phyloP scores from a whole-genome alignment of 1,140 invertebrate species.

The Pectinophora gossypiella region DNA sequence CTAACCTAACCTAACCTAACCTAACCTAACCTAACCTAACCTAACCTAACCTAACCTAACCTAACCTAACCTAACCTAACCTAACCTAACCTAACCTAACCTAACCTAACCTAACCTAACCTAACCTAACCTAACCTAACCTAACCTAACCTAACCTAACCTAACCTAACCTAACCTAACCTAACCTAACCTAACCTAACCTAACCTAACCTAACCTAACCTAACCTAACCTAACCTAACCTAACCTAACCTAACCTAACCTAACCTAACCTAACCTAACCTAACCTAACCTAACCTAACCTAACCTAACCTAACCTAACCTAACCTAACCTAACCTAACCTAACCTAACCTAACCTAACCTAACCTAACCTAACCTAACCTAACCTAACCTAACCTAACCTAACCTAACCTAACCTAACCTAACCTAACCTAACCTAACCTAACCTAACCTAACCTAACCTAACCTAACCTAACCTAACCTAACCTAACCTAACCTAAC shows the following conservation, averaged over 20 bases:
- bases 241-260: slow-evolving; percentile 11
- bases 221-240: slow-evolving; percentile 9
- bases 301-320: slow-evolving; percentile 10
- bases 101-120: slow-evolving; percentile 7
- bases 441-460: slow-evolving; percentile 3
- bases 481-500: slow-evolving; percentile 10
- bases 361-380: slow-evolving; percentile 9
- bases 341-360: slow-evolving; percentile 10
- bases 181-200: slow-evolving; percentile 7
- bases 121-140: background rate
- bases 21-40: no score
- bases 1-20: no score
- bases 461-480: slow-evolving; percentile 3
- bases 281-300: slow-evolving; percentile 9
- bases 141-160: slow-evolving; percentile 8
- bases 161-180: slow-evolving; percentile 4
- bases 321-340: slow-evolving; percentile 9
- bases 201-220: slow-evolving; percentile 6
- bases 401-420: slow-evolving; percentile 10
- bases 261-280: slow-evolving; percentile 10
- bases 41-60: no score
- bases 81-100: no score
- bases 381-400: slow-evolving; percentile 8
- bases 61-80: no score
- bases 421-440: slow-evolving; percentile 11